Conservation (phyloP, 2,113 vertebrate species). For the Theristicus caerulescens region DNA sequence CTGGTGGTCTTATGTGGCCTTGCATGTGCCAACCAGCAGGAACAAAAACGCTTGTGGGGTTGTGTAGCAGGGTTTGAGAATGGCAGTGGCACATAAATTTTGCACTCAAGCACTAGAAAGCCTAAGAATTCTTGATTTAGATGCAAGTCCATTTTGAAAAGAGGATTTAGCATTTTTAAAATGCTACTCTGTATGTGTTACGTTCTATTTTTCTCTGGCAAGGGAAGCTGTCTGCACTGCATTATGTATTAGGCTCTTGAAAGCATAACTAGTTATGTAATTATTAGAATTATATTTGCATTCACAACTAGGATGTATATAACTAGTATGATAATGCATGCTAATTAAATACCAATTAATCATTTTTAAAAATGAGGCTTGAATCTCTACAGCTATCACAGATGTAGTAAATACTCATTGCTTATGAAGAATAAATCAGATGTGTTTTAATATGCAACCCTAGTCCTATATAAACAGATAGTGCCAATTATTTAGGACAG, state of each 20-base stretch:
- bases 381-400: background rate
- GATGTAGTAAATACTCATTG: constrained; percentile 40
- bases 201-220: background rate
- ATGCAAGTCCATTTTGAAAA: background rate
- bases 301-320: background rate
- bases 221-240: background rate
- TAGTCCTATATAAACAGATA: background rate
- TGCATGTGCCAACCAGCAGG: background rate
- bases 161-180: background rate
- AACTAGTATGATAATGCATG: constrained; percentile 2
- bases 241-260: constrained; percentile 6
- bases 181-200: background rate
- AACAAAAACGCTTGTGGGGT: background rate
- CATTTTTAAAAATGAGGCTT: background rate
- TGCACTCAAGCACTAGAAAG: background rate
- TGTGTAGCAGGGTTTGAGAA: background rate
- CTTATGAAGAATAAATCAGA: constrained; percentile 13
- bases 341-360: constrained; percentile 57
- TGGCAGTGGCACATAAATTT: background rate
- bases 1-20: background rate
- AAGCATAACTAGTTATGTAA: constrained; percentile 8
- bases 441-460: constrained; percentile 27
- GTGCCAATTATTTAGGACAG: background rate
- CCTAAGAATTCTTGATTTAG: background rate
- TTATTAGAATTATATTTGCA: constrained; percentile 57